phyloP scores from a whole-genome alignment of 2,888 invertebrate species.

The Rhopalosiphum nymphaeae region DNA sequence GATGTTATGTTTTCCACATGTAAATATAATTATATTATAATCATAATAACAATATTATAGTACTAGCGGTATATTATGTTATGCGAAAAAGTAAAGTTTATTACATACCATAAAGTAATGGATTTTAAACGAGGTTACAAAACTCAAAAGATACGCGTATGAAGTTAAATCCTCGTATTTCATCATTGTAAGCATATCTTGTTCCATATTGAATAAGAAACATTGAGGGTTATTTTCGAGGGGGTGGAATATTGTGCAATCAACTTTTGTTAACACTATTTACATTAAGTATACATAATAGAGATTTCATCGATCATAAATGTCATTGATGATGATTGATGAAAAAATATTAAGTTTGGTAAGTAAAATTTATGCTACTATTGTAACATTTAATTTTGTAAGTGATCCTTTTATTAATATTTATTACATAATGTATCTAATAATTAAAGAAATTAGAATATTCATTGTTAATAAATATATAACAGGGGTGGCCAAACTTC shows the following conservation, averaged over 20 bases:
- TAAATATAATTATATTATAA: not conserved
- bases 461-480: not conserved
- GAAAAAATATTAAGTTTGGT: constrained; percentile 25
- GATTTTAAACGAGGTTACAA: constrained; percentile 52
- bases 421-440: not conserved
- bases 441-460: not conserved
- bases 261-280: constrained; percentile 46
- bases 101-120: constrained; percentile 40
- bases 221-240: constrained; percentile 11
- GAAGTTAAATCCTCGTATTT: constrained; percentile 52
- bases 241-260: not conserved
- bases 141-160: constrained; percentile 38
- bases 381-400: not conserved
- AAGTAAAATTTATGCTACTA: not conserved
- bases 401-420: not conserved
- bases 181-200: constrained; percentile 53
- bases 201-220: constrained; percentile 44
- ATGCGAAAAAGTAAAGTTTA: constrained; percentile 20
- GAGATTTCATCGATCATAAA: constrained; percentile 44
- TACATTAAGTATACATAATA: constrained; percentile 42
- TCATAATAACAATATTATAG: not conserved
- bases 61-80: not conserved
- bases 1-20: not conserved
- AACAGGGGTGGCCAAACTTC: no score
- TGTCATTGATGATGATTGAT: constrained; percentile 50